These are phyloP conservation scores for Chymomyza amoena DNA, from an alignment of 2,888 invertebrate genomes.

Conservation along the genomic window DNA sequence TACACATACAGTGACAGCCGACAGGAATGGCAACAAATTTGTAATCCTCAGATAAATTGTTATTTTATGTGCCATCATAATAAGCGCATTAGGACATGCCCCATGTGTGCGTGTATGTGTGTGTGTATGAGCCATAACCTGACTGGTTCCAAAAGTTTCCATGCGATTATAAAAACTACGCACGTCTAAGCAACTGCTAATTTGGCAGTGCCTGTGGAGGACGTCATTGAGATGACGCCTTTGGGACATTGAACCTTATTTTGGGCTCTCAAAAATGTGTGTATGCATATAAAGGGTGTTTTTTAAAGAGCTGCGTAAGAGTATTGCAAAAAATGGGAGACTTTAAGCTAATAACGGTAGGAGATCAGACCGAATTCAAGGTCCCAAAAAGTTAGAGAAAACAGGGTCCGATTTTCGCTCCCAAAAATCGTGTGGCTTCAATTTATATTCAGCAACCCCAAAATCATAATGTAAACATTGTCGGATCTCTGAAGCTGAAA, in stretches of 20 bases:
- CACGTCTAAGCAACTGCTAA: constrained; percentile 49
- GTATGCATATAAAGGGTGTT: background rate
- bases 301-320: background rate
- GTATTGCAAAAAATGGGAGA: too few relatives aligned
- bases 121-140: constrained; percentile 11
- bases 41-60: constrained; percentile 74
- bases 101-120: constrained; percentile 6
- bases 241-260: constrained; percentile 61
- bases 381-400: too few relatives aligned
- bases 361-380: too few relatives aligned
- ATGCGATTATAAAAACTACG: constrained; percentile 52
- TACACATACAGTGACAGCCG: background rate
- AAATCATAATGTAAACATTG: too few relatives aligned
- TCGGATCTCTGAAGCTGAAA: too few relatives aligned
- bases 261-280: constrained; percentile 11
- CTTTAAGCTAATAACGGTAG: too few relatives aligned
- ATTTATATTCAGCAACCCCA: too few relatives aligned
- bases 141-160: constrained; percentile 14
- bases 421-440: too few relatives aligned
- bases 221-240: constrained; percentile 65
- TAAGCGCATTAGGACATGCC: constrained; percentile 65
- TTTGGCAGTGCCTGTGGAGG: constrained; percentile 33
- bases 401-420: too few relatives aligned
- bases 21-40: constrained; percentile 48
- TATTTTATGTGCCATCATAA: constrained; percentile 73